These are phyloP conservation scores for Frankliniella fusca DNA, from an alignment of 2,888 invertebrate genomes.

Conservation along the genomic window DNA sequence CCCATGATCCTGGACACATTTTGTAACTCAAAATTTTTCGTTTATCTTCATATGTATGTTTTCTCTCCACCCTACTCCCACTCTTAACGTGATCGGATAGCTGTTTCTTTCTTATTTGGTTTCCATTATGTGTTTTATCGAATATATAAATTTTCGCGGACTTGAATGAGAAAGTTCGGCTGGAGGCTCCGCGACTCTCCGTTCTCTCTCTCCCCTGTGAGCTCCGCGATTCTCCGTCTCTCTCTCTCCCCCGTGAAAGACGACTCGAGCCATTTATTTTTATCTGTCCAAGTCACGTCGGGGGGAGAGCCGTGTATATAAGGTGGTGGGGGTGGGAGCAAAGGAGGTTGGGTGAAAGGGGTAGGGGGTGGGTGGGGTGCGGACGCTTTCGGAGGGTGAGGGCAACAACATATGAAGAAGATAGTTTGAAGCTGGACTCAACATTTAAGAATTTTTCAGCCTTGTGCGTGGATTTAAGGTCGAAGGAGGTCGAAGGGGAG, in stretches of 20 bases:
- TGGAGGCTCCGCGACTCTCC: neutral
- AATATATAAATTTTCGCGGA: conserved; percentile 18
- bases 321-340: neutral
- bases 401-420: no score
- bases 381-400: neutral
- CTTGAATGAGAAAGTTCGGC: conserved; percentile 20
- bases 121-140: conserved; percentile 17
- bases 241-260: conserved; percentile 2
- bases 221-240: neutral
- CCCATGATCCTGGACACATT: no score
- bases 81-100: neutral
- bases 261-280: conserved; percentile 22
- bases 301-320: conserved; percentile 15
- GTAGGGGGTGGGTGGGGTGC: neutral
- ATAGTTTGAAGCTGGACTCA: no score
- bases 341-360: neutral
- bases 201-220: neutral
- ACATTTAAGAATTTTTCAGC: no score
- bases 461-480: no score
- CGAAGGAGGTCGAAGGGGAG: no score
- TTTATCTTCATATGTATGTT: no score
- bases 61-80: neutral
- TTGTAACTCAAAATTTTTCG: no score
- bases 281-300: conserved; percentile 16
- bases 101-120: neutral